These are phyloP conservation scores for Drosophila ustulata DNA, from an alignment of 2,888 invertebrate species.

Conservation along the genomic window DNA sequence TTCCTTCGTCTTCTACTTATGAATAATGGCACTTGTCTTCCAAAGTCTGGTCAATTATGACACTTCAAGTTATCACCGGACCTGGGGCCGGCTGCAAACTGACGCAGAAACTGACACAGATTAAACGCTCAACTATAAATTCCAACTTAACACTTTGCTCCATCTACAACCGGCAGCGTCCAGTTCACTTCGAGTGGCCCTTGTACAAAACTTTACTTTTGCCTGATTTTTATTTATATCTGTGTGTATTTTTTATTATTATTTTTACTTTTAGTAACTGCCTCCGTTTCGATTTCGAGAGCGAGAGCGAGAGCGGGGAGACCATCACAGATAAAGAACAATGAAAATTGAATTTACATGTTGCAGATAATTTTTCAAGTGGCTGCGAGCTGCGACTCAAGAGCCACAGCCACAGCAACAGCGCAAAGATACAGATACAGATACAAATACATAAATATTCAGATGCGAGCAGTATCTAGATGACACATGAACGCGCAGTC, in stretches of 20 bases:
- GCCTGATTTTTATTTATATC: conserved; percentile 16
- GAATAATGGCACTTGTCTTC: conserved; percentile 83
- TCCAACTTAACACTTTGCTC: conserved; percentile 73
- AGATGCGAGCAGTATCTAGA: conserved; percentile 17
- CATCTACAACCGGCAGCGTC: conserved; percentile 36
- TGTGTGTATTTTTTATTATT: conserved; percentile 4
- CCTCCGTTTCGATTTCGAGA: conserved; percentile 52
- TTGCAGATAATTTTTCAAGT: conserved; percentile 82
- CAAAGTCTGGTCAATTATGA: conserved; percentile 84
- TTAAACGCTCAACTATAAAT: conserved; percentile 79
- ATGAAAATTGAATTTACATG: conserved; percentile 84
- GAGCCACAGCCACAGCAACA: conserved; percentile 25
- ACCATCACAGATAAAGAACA: conserved; percentile 78
- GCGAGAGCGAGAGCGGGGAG: conserved; percentile 1
- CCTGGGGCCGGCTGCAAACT: conserved; percentile 29
- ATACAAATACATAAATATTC: conserved; percentile 10
- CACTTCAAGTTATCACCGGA: conserved; percentile 83
- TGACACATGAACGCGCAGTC: conserved; percentile 58
- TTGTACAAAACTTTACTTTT: conserved; percentile 42
- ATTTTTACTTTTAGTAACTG: conserved; percentile 67
- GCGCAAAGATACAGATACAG: conserved; percentile 1
- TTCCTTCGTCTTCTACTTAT: conserved; percentile 50
- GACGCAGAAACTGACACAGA: conserved; percentile 71
- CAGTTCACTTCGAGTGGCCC: conserved; percentile 57
- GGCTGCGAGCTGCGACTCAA: conserved; percentile 55